Evolutionary conservation across 2,113 vertebrate genomes (phyloP).

Genomic region (Psittacara wagleri): DNA sequence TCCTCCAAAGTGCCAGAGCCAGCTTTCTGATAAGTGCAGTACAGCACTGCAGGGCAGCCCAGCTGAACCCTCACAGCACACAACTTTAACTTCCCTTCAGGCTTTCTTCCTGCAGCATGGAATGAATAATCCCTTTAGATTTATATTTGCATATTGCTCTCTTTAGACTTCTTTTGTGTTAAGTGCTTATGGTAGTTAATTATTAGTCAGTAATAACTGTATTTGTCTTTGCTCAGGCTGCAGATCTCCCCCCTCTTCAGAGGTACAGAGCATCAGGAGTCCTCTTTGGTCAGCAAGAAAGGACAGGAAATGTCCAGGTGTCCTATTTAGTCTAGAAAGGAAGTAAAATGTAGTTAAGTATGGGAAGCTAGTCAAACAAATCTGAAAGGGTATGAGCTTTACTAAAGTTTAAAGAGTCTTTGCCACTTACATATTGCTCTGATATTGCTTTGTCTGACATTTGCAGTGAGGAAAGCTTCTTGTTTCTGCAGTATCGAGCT

Average conservation of each 20-base stretch:
- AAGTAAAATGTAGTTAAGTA: neutral
- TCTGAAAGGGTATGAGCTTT: neutral
- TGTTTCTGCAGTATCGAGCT: neutral
- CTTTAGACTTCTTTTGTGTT: neutral
- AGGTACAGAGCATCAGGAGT: neutral
- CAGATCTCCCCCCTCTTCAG: neutral
- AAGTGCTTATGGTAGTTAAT: neutral
- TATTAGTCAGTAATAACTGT: neutral
- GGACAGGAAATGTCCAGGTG: neutral
- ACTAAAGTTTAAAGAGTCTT: neutral
- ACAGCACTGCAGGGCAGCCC: neutral
- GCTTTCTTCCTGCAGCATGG: neutral
- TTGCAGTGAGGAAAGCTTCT: neutral
- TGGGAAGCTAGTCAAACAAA: neutral
- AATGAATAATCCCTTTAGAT: no score
- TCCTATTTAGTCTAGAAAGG: neutral
- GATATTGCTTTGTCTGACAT: neutral
- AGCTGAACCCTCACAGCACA: neutral
- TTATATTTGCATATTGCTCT: no score
- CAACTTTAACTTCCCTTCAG: neutral
- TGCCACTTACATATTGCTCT: neutral
- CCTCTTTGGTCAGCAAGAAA: neutral
- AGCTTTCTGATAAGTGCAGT: neutral
- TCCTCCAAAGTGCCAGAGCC: neutral
- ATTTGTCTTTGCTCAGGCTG: neutral